A percentile compares a stretch with the other conserved stretches of the same genome.
Evolutionary conservation across 2,888 invertebrate species (phyloP).

Genomic region (Himalopsyche anomala): DNA sequence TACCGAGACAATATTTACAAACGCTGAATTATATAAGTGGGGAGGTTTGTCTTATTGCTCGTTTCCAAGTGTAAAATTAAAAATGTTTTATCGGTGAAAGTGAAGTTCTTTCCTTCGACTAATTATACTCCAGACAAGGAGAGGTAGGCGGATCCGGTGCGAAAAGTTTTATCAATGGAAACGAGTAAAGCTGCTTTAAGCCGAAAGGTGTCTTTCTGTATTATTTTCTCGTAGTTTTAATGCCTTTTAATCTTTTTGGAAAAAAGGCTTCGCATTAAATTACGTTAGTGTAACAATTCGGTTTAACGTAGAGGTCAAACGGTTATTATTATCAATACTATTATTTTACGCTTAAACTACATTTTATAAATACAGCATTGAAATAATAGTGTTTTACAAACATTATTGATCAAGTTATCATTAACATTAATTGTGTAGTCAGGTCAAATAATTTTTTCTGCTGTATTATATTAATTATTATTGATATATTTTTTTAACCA

Average conservation of each 20-base stretch:
- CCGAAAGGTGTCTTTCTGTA: constrained; percentile 35
- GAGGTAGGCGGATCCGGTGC: constrained; percentile 27
- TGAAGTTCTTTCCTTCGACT: neutral
- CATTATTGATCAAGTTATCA: too few relatives aligned
- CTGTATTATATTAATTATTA: too few relatives aligned
- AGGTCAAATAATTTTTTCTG: too few relatives aligned
- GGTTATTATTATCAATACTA: too few relatives aligned
- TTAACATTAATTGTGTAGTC: too few relatives aligned
- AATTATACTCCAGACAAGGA: constrained; percentile 39
- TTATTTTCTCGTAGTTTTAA: constrained; percentile 41
- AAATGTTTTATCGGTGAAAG: constrained; percentile 13
- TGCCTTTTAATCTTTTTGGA: constrained; percentile 8
- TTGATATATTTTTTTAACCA: too few relatives aligned
- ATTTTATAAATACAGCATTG: too few relatives aligned
- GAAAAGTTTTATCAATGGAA: constrained; percentile 42
- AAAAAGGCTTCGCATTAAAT: constrained; percentile 17
- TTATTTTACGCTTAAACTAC: too few relatives aligned
- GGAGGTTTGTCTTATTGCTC: neutral
- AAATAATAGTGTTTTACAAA: too few relatives aligned
- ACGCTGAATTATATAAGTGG: neutral
- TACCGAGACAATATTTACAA: neutral
- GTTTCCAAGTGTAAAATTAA: neutral
- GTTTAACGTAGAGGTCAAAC: too few relatives aligned
- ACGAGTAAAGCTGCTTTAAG: constrained; percentile 24
- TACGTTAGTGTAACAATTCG: neutral